Conservation (phyloP, 2,888 invertebrate genomes). For the Erebia ligea region DNA sequence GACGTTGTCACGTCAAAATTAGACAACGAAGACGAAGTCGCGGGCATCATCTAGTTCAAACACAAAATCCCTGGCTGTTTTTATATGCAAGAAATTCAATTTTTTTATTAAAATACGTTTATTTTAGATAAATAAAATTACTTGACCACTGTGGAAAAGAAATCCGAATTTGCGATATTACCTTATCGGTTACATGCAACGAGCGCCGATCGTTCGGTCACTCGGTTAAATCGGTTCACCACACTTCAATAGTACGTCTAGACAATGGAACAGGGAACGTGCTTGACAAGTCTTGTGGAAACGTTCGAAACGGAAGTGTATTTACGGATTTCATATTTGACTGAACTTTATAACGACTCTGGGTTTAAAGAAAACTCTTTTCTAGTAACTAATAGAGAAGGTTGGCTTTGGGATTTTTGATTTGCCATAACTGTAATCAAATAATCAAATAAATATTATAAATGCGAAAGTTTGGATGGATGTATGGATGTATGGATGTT, state of each 20-base stretch:
- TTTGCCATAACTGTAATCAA: no score
- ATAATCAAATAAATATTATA: no score
- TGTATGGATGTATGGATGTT: no score
- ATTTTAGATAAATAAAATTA: neutral
- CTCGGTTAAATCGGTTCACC: constrained; percentile 21
- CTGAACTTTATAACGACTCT: constrained; percentile 4
- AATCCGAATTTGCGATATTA: neutral
- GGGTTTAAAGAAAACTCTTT: neutral
- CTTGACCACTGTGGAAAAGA: neutral
- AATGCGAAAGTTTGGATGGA: no score
- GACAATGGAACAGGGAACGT: constrained; percentile 21
- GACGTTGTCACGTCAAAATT: no score
- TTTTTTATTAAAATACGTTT: neutral
- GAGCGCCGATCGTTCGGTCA: constrained; percentile 9
- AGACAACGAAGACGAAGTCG: no score
- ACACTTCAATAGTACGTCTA: constrained; percentile 19
- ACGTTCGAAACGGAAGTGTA: constrained; percentile 16
- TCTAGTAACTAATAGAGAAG: neutral
- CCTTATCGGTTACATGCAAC: constrained; percentile 17
- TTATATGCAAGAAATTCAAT: no score
- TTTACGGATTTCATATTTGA: constrained; percentile 20
- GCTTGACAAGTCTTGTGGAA: constrained; percentile 26
- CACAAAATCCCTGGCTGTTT: no score
- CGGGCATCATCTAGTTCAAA: no score
- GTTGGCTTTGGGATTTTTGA: no score